phyloP scores from a whole-genome alignment of 2,797 vertebrate species.

The Molossus alvarezi region DNA sequence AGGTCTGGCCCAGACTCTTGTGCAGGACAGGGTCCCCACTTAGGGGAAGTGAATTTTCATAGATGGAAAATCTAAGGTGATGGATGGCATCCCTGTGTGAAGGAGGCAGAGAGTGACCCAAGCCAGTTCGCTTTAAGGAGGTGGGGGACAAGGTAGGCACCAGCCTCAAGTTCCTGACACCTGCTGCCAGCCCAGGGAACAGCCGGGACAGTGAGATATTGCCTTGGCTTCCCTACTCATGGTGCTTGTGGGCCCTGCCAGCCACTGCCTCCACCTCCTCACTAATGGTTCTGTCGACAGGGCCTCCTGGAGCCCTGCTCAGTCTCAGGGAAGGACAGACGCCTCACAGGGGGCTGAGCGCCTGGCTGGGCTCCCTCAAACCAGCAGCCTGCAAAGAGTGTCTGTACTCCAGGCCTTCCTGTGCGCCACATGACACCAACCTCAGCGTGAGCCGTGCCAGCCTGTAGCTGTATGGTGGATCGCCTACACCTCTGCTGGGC shows the following conservation, averaged over 20 bases:
- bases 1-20: not conserved
- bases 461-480: not conserved
- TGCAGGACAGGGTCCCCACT: not conserved
- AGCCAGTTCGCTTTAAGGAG: not conserved
- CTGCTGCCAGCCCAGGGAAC: not conserved
- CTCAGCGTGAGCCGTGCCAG: not conserved
- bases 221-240: not conserved
- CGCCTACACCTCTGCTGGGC: not conserved
- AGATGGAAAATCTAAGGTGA: not conserved
- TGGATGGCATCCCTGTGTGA: not conserved
- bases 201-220: not conserved
- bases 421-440: fast-evolving
- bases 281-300: not conserved
- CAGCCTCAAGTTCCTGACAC: not conserved
- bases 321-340: not conserved
- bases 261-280: not conserved
- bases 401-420: not conserved
- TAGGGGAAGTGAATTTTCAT: not conserved
- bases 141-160: not conserved
- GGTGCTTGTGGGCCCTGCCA: not conserved
- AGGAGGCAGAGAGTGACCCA: not conserved
- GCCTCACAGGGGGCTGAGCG: not conserved
- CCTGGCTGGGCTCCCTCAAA: not conserved
- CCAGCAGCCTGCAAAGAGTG: not conserved
- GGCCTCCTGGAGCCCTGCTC: not conserved